Conservation (phyloP, 2,888 invertebrate genomes). For the Acanthacorydalis orientalis region DNA sequence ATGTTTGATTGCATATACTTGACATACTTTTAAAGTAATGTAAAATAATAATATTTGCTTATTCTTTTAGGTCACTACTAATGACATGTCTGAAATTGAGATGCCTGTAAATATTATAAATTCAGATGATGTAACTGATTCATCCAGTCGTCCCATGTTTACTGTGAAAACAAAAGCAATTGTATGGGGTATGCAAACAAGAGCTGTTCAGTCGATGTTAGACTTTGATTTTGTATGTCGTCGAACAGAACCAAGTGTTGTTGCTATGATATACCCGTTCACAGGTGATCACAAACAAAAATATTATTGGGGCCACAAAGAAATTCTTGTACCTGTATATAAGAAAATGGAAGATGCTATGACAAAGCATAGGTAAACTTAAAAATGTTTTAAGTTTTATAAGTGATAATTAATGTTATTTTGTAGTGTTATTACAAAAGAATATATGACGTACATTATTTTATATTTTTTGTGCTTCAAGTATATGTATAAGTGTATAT, state of each 20-base stretch:
- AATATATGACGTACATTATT: too few species aligned
- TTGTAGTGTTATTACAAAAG: too few species aligned
- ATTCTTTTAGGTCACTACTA: too few species aligned
- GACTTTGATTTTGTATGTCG: conserved; percentile 93
- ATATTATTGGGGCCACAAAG: conserved; percentile 99
- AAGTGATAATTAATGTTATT: background rate
- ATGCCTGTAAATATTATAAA: too few species aligned
- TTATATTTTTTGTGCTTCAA: too few species aligned
- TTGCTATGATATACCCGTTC: conserved; percentile 96
- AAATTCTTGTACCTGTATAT: conserved; percentile 83
- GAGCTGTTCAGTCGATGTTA: conserved; percentile 92
- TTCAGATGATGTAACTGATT: conserved; percentile 10
- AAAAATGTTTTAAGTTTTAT: background rate
- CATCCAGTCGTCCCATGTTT: conserved; percentile 42
- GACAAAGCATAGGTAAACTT: conserved; percentile 50
- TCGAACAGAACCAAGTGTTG: conserved; percentile 76
- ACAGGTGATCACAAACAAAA: conserved; percentile 98
- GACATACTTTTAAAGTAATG: too few species aligned
- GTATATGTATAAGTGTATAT: too few species aligned
- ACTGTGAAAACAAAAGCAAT: conserved; percentile 77
- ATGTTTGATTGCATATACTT: too few species aligned
- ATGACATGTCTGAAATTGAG: too few species aligned
- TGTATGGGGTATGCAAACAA: conserved; percentile 98
- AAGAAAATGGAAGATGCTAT: conserved; percentile 96
- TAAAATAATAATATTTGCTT: too few species aligned